phyloP scores from a whole-genome alignment of 2,113 vertebrate genomes.

The Aythya baeri region DNA sequence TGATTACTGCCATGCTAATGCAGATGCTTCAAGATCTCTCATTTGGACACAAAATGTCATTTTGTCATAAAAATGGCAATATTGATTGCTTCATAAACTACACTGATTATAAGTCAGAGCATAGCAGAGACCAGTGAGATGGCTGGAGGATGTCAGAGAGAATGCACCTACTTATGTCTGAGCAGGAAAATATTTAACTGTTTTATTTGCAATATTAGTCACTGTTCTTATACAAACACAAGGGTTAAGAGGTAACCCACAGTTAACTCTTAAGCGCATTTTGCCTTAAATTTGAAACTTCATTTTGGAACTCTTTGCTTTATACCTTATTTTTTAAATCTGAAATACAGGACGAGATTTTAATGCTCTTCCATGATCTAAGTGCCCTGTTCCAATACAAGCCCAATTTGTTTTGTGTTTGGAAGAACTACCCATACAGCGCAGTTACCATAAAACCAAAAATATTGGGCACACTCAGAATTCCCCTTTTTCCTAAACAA shows the following conservation, averaged over 20 bases:
- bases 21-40: neutral
- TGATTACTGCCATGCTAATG: neutral
- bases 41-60: neutral
- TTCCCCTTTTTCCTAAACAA: neutral
- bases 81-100: neutral
- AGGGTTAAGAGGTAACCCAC: too few relatives aligned
- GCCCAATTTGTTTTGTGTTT: neutral
- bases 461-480: neutral
- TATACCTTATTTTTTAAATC: neutral
- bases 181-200: neutral
- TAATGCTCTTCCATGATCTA: neutral
- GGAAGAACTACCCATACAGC: neutral
- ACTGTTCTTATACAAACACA: neutral
- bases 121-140: neutral
- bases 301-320: neutral
- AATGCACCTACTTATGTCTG: neutral
- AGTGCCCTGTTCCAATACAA: neutral
- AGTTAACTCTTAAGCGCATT: neutral
- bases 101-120: neutral
- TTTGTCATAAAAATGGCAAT: constrained; percentile 20
- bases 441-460: neutral
- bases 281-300: neutral
- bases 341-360: neutral
- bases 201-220: neutral
- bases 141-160: neutral